Base-by-base conservation (phyloP, 2,797 vertebrate genomes). In the Echeneis naucrates region DNA sequence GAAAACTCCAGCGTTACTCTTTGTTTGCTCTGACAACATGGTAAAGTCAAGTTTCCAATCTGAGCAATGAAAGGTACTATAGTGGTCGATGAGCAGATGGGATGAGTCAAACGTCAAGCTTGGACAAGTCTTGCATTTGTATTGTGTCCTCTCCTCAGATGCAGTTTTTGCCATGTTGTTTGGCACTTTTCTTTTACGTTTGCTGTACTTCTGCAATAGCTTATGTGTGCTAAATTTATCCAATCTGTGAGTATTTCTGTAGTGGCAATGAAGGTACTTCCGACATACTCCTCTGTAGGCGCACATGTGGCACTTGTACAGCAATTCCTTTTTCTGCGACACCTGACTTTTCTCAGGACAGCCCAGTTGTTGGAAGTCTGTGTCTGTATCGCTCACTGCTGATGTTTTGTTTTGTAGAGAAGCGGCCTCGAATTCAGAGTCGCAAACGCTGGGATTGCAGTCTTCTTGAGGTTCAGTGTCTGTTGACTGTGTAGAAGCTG, bases 71-170 rank as follows among this genome's bases (percentile, higher is more conserved):
- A 94, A 92, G 37, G 92, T 90, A 0, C 89, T 93, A 68, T 97
- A 98, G 88, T 97, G 97, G 90, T 90, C 94, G 63, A 96, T 95
- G 14, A 98, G 92, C 52, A 92, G 84, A 72, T 95, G 92, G 0
- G 93, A 85, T 0, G 96, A 96, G 78, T 93, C 86, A 51, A 97
- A 97, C 2, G 78, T 90, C 13, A 95, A 78, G 70, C 93, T 89
- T 74, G 95, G 94, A 78, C 97, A 98, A 60, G 93, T 93, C 75
- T 93, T 92, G 85, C 97, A 97, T 65, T 89, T 92, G 69, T 94
- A 89, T 0, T 90, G 85, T 47, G 91, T 81, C 67, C 84, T 78
- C 91, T 94, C 37, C 26, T 63, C 0, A 73, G 84, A 33, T 89
- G 93, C 21, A 82, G 32, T 27, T 91, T 89, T 1, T 11, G 30